phyloP scores from a whole-genome alignment of 2,113 vertebrate genomes.

The Malurus alboscapulatus region DNA sequence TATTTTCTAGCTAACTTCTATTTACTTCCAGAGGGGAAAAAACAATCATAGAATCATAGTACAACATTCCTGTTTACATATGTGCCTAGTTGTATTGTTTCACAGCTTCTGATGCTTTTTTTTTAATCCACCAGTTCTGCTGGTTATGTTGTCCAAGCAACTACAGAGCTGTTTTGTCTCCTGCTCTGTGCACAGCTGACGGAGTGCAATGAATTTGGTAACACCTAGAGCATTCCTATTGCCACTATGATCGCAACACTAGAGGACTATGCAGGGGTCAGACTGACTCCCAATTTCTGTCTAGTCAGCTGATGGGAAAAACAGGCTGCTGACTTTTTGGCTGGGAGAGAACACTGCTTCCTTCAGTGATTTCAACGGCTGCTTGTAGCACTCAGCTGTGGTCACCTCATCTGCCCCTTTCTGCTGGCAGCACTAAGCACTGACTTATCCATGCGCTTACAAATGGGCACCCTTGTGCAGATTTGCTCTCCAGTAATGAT shows the following conservation, averaged over 20 bases:
- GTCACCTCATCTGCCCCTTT: conserved; percentile 35
- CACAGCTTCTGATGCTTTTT: background rate
- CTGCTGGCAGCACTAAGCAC: conserved; percentile 23
- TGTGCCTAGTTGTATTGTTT: background rate
- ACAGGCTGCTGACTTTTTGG: conserved; percentile 22
- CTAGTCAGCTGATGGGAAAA: conserved; percentile 15
- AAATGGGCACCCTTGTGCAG: background rate
- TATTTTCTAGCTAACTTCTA: background rate
- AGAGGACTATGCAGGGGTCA: background rate
- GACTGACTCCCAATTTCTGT: background rate
- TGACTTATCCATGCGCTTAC: background rate
- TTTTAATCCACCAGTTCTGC: background rate
- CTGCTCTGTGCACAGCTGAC: background rate
- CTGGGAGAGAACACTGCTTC: conserved; percentile 4
- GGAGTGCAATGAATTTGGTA: background rate
- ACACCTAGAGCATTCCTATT: background rate
- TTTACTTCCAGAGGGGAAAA: background rate
- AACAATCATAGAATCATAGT: background rate
- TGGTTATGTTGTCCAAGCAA: background rate
- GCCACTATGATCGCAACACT: background rate
- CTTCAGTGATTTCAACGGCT: conserved; percentile 8
- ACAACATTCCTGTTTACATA: background rate
- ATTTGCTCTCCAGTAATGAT: background rate
- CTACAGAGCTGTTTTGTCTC: background rate
- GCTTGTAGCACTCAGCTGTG: background rate